Evolutionary conservation across 53 echinoderm and acorn worm species (phyloP).

Genomic region (Actinopyga echinites): DNA sequence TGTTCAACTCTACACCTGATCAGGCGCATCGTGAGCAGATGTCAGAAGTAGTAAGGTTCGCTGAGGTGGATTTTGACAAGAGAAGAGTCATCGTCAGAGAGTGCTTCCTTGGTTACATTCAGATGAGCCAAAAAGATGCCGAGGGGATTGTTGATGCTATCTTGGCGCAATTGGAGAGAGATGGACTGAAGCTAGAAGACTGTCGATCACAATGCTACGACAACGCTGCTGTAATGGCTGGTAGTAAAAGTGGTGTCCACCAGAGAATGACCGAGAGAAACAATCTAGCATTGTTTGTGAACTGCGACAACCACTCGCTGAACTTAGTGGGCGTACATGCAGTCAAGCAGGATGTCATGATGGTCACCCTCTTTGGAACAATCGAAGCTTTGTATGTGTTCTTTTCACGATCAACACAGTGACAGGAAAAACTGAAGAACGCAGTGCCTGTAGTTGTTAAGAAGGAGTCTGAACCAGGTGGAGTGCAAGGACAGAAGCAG

Average conservation of each 20-base stretch:
- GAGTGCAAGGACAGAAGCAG: too few relatives aligned
- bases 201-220: constrained; percentile 32
- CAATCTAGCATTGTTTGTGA: neutral
- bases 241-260: constrained; percentile 23
- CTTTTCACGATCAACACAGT: too few relatives aligned
- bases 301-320: neutral
- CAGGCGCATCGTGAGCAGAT: constrained; percentile 32
- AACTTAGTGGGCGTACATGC: neutral
- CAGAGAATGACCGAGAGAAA: constrained; percentile 1
- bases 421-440: neutral
- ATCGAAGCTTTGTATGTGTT: too few relatives aligned
- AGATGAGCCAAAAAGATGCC: constrained; percentile 7
- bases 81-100: neutral
- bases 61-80: constrained; percentile 28
- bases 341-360: neutral
- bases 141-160: neutral
- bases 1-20: constrained; percentile 36
- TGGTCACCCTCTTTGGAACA: too few relatives aligned
- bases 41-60: constrained; percentile 29
- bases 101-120: too few relatives aligned
- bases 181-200: neutral
- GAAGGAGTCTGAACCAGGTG: too few relatives aligned
- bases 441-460: too few relatives aligned
- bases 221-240: constrained; percentile 32
- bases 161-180: constrained; percentile 16